These are phyloP conservation scores for Leptinotarsa defecta DNA, from an alignment of 1,140 invertebrate species.

Conservation along the genomic window DNA sequence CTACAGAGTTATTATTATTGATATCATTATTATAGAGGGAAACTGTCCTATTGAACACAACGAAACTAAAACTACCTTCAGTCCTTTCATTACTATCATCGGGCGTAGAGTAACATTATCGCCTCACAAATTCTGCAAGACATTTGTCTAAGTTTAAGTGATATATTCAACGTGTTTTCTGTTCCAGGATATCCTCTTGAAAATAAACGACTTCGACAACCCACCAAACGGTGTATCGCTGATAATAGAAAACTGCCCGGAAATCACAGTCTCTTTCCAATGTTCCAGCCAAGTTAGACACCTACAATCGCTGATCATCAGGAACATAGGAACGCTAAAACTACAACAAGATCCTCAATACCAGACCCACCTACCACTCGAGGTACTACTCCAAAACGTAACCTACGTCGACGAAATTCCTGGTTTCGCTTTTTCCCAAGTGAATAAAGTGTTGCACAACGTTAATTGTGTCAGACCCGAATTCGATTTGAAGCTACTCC, in stretches of 20 bases:
- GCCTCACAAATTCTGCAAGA: no score
- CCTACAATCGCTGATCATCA: constrained; percentile 21
- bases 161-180: no score
- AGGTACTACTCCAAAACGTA: constrained; percentile 58
- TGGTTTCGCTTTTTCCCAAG: constrained; percentile 54
- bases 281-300: constrained; percentile 53
- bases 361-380: constrained; percentile 47
- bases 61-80: no score
- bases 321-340: constrained; percentile 37
- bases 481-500: constrained; percentile 54
- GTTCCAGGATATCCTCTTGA: constrained; percentile 57
- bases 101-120: no score
- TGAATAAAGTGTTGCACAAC: constrained; percentile 18
- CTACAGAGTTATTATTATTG: no score
- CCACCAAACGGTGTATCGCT: constrained; percentile 56
- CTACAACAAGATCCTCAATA: constrained; percentile 42
- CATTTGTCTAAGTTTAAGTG: no score
- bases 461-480: constrained; percentile 41
- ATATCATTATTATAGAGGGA: no score
- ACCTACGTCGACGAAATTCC: constrained; percentile 56
- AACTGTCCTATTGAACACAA: no score
- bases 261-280: constrained; percentile 56
- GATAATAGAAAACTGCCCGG: constrained; percentile 58
- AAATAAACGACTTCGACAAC: constrained; percentile 58
- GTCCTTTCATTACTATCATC: no score